phyloP scores from a whole-genome alignment of 2,113 vertebrate genomes.

The Ranitomeya variabilis region DNA sequence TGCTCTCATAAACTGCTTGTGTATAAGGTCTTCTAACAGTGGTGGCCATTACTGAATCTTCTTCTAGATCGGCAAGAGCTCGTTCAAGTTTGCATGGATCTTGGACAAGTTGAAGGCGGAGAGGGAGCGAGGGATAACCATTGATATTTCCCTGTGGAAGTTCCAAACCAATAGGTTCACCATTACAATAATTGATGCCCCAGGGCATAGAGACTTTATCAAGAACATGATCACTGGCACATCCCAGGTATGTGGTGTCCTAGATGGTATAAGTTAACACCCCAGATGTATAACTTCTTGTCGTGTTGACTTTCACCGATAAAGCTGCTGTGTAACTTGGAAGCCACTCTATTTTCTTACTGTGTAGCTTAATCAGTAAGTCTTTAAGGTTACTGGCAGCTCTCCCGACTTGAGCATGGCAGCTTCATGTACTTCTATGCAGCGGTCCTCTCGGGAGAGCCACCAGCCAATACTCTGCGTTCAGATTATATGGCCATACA shows the following conservation, averaged over 20 bases:
- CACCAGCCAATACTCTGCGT: no score
- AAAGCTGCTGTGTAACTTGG: neutral
- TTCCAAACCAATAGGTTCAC: constrained; percentile 76
- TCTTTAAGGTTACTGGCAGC: no score
- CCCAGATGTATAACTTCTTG: neutral
- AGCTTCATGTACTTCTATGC: no score
- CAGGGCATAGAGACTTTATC: constrained; percentile 81
- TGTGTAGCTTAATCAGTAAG: neutral
- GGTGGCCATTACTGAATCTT: neutral
- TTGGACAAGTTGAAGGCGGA: constrained; percentile 81
- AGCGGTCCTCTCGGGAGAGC: no score
- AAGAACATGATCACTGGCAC: constrained; percentile 87
- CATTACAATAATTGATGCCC: constrained; percentile 81
- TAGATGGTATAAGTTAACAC: no score
- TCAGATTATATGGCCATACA: no score
- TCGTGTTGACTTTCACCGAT: no score
- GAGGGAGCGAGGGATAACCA: constrained; percentile 79
- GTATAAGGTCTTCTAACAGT: no score
- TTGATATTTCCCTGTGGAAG: constrained; percentile 78
- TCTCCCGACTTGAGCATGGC: no score
- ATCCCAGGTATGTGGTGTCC: constrained; percentile 69
- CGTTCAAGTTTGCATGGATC: constrained; percentile 82
- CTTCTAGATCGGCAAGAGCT: constrained; percentile 76
- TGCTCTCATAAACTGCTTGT: no score
- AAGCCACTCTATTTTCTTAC: no score